These are phyloP conservation scores for Apogon hyalosoma DNA, from an alignment of 2,797 vertebrate species.

Conservation along the genomic window DNA sequence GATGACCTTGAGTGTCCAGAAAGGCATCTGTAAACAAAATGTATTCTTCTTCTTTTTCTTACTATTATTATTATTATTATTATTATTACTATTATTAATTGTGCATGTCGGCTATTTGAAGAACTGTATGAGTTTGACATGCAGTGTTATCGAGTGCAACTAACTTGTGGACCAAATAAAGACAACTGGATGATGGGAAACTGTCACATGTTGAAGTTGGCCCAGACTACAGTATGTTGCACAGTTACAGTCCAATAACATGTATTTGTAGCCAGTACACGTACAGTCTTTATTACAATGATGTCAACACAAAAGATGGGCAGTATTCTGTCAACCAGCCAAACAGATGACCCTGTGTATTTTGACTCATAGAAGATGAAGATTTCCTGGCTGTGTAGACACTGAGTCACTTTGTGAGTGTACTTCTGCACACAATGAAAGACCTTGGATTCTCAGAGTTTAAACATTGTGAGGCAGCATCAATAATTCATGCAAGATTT, in stretches of 20 bases:
- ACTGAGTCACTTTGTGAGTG: not conserved
- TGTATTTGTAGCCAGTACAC: not conserved
- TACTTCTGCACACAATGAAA: not conserved
- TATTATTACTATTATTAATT: too few species aligned
- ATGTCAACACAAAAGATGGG: not conserved
- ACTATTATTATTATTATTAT: too few species aligned
- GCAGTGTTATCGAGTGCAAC: too few species aligned
- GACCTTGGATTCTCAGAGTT: conserved; percentile 7
- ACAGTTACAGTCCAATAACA: conserved; percentile 23
- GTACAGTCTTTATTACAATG: not conserved
- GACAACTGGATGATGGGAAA: too few species aligned
- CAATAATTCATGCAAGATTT: too few species aligned
- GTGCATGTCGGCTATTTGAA: too few species aligned
- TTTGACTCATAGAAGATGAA: not conserved
- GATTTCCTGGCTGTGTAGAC: not conserved
- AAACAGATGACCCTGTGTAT: not conserved
- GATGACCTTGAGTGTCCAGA: too few species aligned
- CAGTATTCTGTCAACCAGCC: not conserved
- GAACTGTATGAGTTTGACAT: too few species aligned
- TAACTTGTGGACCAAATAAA: too few species aligned
- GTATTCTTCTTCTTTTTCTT: too few species aligned
- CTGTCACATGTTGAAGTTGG: too few species aligned
- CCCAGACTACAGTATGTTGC: not conserved
- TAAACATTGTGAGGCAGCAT: not conserved
- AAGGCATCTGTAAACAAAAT: too few species aligned